A percentile compares a stretch with the other conserved stretches of the same genome.
These are phyloP conservation scores for Tipula vernalis DNA, from an alignment of 2,888 invertebrate species.

Conservation along the genomic window DNA sequence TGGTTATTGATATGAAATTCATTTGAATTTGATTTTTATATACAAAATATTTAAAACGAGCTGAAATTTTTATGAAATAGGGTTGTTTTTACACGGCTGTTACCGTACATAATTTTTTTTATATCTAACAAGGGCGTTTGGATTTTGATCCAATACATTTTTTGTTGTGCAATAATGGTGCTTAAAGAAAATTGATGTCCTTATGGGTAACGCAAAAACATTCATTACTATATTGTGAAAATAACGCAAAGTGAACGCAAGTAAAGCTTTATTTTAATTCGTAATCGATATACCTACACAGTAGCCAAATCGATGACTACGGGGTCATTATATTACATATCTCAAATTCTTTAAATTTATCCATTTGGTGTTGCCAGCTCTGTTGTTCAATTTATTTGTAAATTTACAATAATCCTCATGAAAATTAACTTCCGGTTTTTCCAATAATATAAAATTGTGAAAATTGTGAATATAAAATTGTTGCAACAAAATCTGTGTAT, in stretches of 20 bases:
- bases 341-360: too few species aligned
- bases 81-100: neutral
- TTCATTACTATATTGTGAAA: neutral
- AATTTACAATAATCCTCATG: too few species aligned
- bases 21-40: neutral
- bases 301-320: too few species aligned
- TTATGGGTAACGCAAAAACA: neutral
- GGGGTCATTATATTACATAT: too few species aligned
- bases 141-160: neutral
- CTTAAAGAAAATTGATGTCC: neutral
- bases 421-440: too few species aligned
- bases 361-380: too few species aligned
- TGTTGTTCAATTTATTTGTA: too few species aligned
- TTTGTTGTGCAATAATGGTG: neutral
- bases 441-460: too few species aligned
- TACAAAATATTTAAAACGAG: neutral
- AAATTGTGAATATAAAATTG: too few species aligned
- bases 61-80: neutral
- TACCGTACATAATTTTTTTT: neutral
- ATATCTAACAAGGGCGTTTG: neutral
- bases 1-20: neutral
- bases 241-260: neutral
- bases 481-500: too few species aligned
- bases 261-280: too few species aligned
- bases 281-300: too few species aligned